Conservation (phyloP, 2,888 invertebrate species). For the Cyclophora punctaria region DNA sequence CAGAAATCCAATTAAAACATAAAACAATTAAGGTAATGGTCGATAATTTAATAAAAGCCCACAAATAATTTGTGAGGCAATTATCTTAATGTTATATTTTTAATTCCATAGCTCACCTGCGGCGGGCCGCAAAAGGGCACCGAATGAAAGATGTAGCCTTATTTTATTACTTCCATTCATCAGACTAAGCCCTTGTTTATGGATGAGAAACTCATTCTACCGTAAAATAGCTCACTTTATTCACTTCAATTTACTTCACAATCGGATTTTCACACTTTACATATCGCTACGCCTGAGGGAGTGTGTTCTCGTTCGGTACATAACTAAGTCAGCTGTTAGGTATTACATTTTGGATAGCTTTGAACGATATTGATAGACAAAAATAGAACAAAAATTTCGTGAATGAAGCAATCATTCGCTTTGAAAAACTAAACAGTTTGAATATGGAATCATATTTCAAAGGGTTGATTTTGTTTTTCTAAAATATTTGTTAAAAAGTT, state of each 20-base stretch:
- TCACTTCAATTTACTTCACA: constrained; percentile 22
- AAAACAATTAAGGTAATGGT: too few species aligned
- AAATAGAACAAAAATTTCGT: too few species aligned
- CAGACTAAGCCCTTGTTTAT: constrained; percentile 27
- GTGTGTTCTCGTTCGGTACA: constrained; percentile 4
- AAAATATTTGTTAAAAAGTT: neutral
- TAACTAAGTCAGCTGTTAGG: constrained; percentile 7
- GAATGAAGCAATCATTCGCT: too few species aligned
- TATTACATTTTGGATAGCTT: neutral
- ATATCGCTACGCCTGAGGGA: constrained; percentile 12
- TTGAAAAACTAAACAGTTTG: too few species aligned
- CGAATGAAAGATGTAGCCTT: constrained; percentile 28
- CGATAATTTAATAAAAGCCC: neutral
- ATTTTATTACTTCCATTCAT: constrained; percentile 35
- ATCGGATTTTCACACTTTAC: constrained; percentile 19
- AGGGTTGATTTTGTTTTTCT: neutral
- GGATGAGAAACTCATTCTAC: constrained; percentile 8
- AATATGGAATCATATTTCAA: too few species aligned
- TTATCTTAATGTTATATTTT: constrained; percentile 20
- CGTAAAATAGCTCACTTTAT: constrained; percentile 22
- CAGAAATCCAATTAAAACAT: too few species aligned
- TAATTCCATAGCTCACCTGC: constrained; percentile 31
- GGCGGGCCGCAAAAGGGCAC: constrained; percentile 23
- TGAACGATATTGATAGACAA: too few species aligned
- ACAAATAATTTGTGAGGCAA: constrained; percentile 9